These are phyloP conservation scores for Phalanger gymnotis DNA, from an alignment of 2,797 vertebrate species.

Conservation along the genomic window DNA sequence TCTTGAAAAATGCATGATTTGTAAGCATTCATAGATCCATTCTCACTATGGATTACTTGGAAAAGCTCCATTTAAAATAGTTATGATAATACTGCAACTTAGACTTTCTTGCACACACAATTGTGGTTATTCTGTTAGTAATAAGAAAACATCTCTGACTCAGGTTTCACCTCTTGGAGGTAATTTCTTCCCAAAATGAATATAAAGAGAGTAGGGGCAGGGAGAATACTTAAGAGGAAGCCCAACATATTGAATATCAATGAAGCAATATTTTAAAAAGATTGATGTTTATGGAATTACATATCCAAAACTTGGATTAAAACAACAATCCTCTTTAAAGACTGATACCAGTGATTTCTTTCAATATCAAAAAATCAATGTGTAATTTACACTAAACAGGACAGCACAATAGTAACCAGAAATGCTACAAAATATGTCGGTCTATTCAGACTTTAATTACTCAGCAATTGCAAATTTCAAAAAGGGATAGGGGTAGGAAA, in stretches of 20 bases:
- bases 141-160: constrained; percentile 44
- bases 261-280: constrained; percentile 67
- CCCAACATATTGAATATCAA: constrained; percentile 1
- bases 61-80: not conserved
- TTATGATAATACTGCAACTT: not conserved
- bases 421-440: constrained; percentile 46
- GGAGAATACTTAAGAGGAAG: constrained; percentile 53
- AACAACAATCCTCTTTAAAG: constrained; percentile 41
- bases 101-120: constrained; percentile 1
- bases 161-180: constrained; percentile 32
- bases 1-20: not conserved
- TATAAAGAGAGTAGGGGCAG: not conserved
- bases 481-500: constrained; percentile 17
- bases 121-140: fast-evolving
- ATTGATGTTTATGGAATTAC: constrained; percentile 41
- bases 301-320: constrained; percentile 44
- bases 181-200: constrained; percentile 69
- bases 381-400: not conserved
- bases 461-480: constrained; percentile 44
- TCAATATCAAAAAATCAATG: constrained; percentile 6
- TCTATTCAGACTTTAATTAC: constrained; percentile 11
- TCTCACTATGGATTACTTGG: constrained; percentile 3
- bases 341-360: constrained; percentile 18
- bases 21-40: not conserved
- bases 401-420: constrained; percentile 42